A percentile compares a stretch with the other conserved stretches of the same genome.
Conservation (phyloP, 2,888 invertebrate species). For the Dichetophora obliterata region DNA sequence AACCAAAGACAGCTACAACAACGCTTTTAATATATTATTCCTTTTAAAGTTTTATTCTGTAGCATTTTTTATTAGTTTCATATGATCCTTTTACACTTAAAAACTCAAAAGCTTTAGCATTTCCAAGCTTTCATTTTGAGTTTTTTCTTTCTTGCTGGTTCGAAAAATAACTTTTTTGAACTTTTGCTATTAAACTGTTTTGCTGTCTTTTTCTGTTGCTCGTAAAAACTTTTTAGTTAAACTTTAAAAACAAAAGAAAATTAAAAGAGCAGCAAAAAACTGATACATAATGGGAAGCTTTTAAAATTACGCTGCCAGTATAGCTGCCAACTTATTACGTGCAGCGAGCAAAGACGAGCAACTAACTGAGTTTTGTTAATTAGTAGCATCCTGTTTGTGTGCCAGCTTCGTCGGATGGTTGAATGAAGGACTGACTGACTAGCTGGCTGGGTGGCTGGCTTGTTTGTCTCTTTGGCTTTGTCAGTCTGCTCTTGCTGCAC, state of each 20-base stretch:
- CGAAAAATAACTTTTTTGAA: too few species aligned
- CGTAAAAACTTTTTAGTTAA: too few species aligned
- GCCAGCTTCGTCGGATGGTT: background rate
- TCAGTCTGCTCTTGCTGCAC: background rate
- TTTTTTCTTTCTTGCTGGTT: too few species aligned
- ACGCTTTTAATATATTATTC: background rate
- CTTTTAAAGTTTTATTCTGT: background rate
- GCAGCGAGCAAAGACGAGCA: background rate
- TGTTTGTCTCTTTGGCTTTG: background rate
- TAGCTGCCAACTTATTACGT: background rate
- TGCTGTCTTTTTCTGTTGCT: too few species aligned
- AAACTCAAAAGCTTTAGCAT: too few species aligned
- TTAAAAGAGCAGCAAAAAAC: background rate
- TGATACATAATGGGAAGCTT: background rate
- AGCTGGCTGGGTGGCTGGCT: background rate
- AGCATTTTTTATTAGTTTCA: background rate
- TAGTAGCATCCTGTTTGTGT: background rate
- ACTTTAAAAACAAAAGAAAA: too few species aligned
- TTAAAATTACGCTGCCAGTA: background rate
- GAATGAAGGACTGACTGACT: too few species aligned
- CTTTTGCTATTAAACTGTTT: too few species aligned
- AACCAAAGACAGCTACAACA: too few species aligned
- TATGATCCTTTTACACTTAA: too few species aligned
- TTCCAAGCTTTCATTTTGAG: too few species aligned
- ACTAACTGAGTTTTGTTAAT: slow-evolving; percentile 11